These are phyloP conservation scores for Elgaria multicarinata DNA, from an alignment of 2,113 vertebrate species.

Conservation along the genomic window DNA sequence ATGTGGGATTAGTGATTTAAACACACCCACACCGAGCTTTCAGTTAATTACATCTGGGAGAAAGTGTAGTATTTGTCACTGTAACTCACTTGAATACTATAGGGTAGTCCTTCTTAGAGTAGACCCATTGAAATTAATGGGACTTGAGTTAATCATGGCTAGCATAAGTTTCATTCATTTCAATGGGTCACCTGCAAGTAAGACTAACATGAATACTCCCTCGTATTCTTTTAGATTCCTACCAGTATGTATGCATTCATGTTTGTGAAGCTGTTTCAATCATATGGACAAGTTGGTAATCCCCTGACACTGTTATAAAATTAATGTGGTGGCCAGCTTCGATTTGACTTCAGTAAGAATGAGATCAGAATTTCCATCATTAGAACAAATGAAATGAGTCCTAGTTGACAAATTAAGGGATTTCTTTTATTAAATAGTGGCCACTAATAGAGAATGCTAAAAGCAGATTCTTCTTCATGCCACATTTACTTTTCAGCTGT, in stretches of 20 bases:
- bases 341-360: not conserved
- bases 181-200: no score
- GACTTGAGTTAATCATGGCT: no score
- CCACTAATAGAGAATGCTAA: not conserved
- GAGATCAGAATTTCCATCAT: not conserved
- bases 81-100: not conserved
- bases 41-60: not conserved
- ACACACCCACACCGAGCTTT: not conserved
- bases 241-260: not conserved
- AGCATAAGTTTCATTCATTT: no score
- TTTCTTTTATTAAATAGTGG: not conserved
- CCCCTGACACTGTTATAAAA: not conserved
- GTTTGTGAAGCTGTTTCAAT: not conserved
- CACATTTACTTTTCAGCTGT: fast-evolving
- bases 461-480: not conserved
- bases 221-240: not conserved
- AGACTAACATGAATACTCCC: no score
- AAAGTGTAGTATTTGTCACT: not conserved
- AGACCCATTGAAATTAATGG: no score
- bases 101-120: no score
- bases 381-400: not conserved
- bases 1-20: not conserved
- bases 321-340: not conserved
- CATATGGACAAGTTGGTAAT: not conserved
- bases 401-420: not conserved